Evolutionary conservation across 1,140 invertebrate genomes (phyloP).

Genomic region (Anastatus disparis): DNA sequence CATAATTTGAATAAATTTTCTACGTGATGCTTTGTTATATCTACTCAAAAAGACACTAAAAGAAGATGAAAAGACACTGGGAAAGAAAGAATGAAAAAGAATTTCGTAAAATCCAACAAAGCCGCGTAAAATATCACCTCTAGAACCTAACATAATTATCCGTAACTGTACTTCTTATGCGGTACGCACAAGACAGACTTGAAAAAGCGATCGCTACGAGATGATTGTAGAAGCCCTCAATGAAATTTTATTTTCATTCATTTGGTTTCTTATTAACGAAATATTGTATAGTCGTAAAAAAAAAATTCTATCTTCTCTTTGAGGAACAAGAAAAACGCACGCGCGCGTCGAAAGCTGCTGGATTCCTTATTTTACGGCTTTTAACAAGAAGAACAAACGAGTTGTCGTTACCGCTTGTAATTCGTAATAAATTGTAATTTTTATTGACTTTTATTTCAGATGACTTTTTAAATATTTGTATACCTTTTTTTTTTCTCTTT

Average conservation of each 20-base stretch:
- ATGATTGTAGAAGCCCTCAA: neutral
- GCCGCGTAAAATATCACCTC: slow-evolving; percentile 7
- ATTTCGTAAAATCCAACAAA: slow-evolving; percentile 14
- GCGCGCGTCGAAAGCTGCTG: neutral
- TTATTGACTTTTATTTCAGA: slow-evolving; percentile 10
- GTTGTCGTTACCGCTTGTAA: slow-evolving; percentile 14
- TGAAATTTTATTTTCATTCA: slow-evolving; percentile 23
- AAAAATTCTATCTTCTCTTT: slow-evolving; percentile 27
- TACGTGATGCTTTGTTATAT: neutral
- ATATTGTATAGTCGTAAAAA: slow-evolving; percentile 25
- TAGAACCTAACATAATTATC: slow-evolving; percentile 16
- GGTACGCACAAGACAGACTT: neutral
- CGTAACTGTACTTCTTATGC: slow-evolving; percentile 20
- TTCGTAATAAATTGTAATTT: slow-evolving; percentile 15
- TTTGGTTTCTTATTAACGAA: slow-evolving; percentile 24
- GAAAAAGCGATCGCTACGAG: slow-evolving; percentile 17
- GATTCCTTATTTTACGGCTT: slow-evolving; percentile 19
- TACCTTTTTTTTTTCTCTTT: too few species aligned
- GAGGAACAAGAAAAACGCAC: neutral
- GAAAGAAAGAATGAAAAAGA: neutral
- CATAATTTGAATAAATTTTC: slow-evolving; percentile 14
- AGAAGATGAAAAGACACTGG: neutral
- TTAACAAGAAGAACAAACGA: slow-evolving; percentile 25
- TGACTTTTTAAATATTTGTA: neutral
- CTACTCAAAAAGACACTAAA: neutral